A percentile compares a stretch with the other conserved stretches of the same genome.
These are phyloP conservation scores for Poeciliopsis prolifica DNA, from an alignment of 2,113 vertebrate genomes.

Conservation along the genomic window DNA sequence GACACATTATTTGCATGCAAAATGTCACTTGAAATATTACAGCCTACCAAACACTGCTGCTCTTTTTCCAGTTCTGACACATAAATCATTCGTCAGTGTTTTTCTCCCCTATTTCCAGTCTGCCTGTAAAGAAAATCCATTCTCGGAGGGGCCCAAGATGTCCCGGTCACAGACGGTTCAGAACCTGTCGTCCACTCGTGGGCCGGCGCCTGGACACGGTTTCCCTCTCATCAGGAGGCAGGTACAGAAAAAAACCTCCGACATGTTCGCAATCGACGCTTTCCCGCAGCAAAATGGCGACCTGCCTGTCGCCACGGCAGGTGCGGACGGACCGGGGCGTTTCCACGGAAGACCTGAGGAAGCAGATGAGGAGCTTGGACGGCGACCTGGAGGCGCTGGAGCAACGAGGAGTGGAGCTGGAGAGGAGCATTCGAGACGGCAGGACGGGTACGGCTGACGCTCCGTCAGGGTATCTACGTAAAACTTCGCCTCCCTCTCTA, in stretches of 20 bases:
- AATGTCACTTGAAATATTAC: too few species aligned
- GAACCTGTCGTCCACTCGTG: slow-evolving; percentile 76
- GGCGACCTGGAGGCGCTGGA: slow-evolving; percentile 86
- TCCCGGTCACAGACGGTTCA: slow-evolving; percentile 78
- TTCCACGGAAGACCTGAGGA: slow-evolving; percentile 83
- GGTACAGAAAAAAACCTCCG: slow-evolving; percentile 68
- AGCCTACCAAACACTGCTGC: neutral
- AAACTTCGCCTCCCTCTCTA: neutral
- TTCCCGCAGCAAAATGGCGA: too few species aligned
- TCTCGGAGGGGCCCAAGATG: slow-evolving; percentile 80
- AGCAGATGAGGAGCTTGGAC: slow-evolving; percentile 84
- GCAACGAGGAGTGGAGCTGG: slow-evolving; percentile 85
- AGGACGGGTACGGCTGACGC: slow-evolving; percentile 74
- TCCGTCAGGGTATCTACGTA: neutral
- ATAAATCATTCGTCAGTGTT: too few species aligned
- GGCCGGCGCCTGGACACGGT: slow-evolving; percentile 86
- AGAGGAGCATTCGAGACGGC: slow-evolving; percentile 83
- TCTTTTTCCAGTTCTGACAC: too few species aligned
- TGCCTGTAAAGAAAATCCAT: slow-evolving; percentile 86
- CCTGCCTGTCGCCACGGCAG: slow-evolving; percentile 65
- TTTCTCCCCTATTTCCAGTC: slow-evolving; percentile 56
- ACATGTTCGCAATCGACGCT: neutral
- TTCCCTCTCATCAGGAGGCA: slow-evolving; percentile 95
- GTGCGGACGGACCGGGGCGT: slow-evolving; percentile 86
- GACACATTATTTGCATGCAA: too few species aligned